Evolutionary conservation across 2,797 vertebrate genomes (phyloP), one percentile per base, ranked within the genome.

Genomic region (Cetoscarus ocellatus): DNA sequence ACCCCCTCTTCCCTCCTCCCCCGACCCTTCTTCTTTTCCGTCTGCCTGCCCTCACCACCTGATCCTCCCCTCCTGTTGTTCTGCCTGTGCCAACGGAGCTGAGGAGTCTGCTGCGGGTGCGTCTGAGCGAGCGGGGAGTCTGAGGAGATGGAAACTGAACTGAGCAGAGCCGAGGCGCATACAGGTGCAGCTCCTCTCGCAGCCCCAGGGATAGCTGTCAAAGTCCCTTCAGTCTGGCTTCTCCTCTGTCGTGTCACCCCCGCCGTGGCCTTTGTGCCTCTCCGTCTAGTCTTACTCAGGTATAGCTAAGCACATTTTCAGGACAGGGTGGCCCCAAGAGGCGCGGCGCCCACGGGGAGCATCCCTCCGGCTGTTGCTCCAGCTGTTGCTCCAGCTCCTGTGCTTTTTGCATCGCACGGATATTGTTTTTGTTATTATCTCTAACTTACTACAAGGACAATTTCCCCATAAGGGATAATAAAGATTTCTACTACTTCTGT

Each of bases 1-100:
- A 74, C 68, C 72, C 63, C 51, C 62, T 18, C 50, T 10, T 39
- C 38, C 38, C 48, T 19, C 38, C 48, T 19, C 50, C 79, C 66
- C 72, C 61, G 36, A 43, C 66, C 72, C 67, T 66, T 73, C 66
- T 60, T 39, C 72, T 62, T 69, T 27, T 73, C 60, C n/a, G 50
- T 81, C 79, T 70, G 80, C 74, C 72, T 67, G 68, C 80, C 77
- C 68, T 76, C 77, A 75, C 83, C 88, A 90, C 91, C 92, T 92
- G 91, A 92, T 88, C 80, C 83, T 67, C 70, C 77, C 84, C 85
- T 76, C 83, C 69, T 74, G 75, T 84, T 73, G 82, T 77, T 80
- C 63, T 2, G 0, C 58, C 73, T 45, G 63, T 76, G 83, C 82
- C 82, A 86, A 40, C 61, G 50, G 53, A 74, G 65, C 58, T 65